phyloP scores from a whole-genome alignment of 2,888 invertebrate species.

The Eremobia ochroleuca region DNA sequence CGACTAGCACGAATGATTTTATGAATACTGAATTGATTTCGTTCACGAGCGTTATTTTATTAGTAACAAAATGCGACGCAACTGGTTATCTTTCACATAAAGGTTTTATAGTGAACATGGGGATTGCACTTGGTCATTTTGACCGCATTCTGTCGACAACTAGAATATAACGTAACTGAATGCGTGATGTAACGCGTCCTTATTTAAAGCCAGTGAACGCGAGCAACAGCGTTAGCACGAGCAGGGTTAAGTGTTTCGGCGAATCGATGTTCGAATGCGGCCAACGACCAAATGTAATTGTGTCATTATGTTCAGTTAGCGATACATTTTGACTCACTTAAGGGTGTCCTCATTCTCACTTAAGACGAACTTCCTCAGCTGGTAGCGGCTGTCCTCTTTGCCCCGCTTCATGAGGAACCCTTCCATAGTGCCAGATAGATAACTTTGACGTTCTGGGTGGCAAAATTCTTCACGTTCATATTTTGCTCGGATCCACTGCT shows the following conservation, averaged over 20 bases:
- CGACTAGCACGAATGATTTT: conserved; percentile 45
- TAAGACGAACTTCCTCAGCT: conserved; percentile 95
- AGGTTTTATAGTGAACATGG: conserved; percentile 54
- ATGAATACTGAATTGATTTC: conserved; percentile 26
- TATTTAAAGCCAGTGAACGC: conserved; percentile 46
- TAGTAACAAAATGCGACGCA: conserved; percentile 64
- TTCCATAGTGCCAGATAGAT: conserved; percentile 95
- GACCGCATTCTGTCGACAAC: conserved; percentile 61
- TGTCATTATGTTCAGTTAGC: conserved; percentile 64
- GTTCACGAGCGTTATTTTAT: conserved; percentile 56
- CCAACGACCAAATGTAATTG: conserved; percentile 67
- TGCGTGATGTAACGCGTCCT: conserved; percentile 36
- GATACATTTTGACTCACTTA: conserved; percentile 86
- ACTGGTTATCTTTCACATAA: conserved; percentile 62
- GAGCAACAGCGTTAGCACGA: conserved; percentile 46
- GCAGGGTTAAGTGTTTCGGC: conserved; percentile 65
- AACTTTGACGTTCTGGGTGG: conserved; percentile 94
- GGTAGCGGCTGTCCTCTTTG: conserved; percentile 96
- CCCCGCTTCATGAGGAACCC: conserved; percentile 97
- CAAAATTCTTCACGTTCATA: conserved; percentile 97
- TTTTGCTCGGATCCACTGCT: conserved; percentile 98
- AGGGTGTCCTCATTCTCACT: conserved; percentile 95
- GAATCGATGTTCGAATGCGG: conserved; percentile 68
- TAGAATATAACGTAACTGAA: conserved; percentile 38
- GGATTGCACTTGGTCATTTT: conserved; percentile 60